Percentiles rank a stretch among this genome's conserved stretches.
These are phyloP conservation scores for Mellilla xanthometata DNA, from an alignment of 2,888 invertebrate genomes.

Conservation along the genomic window DNA sequence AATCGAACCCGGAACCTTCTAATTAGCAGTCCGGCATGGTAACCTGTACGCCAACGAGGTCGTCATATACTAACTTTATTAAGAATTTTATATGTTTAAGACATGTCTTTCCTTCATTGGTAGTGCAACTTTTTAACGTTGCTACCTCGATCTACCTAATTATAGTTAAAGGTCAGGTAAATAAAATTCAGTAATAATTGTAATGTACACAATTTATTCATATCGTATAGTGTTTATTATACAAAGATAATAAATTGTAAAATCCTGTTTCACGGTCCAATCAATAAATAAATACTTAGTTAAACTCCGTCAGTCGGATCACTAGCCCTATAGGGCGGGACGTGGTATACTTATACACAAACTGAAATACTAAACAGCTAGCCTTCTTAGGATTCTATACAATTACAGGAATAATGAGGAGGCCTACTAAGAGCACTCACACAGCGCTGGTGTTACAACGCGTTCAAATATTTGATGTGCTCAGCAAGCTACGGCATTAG, in stretches of 20 bases:
- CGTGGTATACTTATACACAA: constrained; percentile 51
- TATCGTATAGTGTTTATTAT: constrained; percentile 79
- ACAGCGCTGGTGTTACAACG: constrained; percentile 1
- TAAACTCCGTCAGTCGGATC: constrained; percentile 66
- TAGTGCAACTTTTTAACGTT: too few relatives aligned
- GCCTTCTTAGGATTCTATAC: constrained; percentile 58
- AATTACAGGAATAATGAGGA: constrained; percentile 10
- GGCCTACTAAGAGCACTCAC: constrained; percentile 25
- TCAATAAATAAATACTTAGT: constrained; percentile 81
- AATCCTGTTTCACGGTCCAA: constrained; percentile 73
- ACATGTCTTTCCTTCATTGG: too few relatives aligned
- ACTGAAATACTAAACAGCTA: constrained; percentile 62
- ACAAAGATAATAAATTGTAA: constrained; percentile 82
- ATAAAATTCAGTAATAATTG: constrained; percentile 67
- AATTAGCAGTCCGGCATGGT: too few relatives aligned
- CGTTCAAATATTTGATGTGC: constrained; percentile 29
- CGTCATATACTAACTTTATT: too few relatives aligned
- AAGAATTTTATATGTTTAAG: too few relatives aligned
- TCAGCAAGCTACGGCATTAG: constrained; percentile 44
- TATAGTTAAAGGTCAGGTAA: constrained; percentile 28
- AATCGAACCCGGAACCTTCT: too few relatives aligned
- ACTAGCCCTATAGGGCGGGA: constrained; percentile 64
- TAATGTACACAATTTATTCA: constrained; percentile 82
- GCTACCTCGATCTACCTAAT: too few relatives aligned
- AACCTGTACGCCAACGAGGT: too few relatives aligned